A percentile compares a stretch with the other conserved stretches of the same genome.
Evolutionary conservation across 92 coral and sea anemone species (phyloP).

Genomic region (Parazoanthus darwini): DNA sequence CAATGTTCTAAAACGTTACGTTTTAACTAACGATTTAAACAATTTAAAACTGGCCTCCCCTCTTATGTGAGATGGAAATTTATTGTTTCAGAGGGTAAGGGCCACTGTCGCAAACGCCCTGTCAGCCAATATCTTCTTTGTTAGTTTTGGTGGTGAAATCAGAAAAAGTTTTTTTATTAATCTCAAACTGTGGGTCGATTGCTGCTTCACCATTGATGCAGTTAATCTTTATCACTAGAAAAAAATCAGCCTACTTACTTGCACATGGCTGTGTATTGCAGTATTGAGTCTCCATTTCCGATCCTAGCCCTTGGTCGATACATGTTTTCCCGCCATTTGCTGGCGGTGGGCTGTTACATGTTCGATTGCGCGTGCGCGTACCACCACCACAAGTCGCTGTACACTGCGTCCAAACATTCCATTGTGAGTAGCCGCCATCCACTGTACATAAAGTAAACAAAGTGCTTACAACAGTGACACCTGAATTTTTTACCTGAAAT

Average conservation of each 20-base stretch:
- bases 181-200: no score
- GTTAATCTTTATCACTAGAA: neutral
- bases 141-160: no score
- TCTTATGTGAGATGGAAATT: no score
- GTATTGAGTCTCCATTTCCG: constrained; percentile 71
- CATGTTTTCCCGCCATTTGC: constrained; percentile 95
- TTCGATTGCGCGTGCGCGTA: constrained; percentile 77
- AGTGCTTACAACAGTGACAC: neutral
- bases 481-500: neutral
- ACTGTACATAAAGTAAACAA: constrained; percentile 46
- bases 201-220: neutral
- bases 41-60: no score
- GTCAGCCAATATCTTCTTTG: no score
- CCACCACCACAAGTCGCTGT: constrained; percentile 97
- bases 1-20: no score
- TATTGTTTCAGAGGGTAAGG: no score
- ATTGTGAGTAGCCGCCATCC: constrained; percentile 80
- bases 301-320: constrained; percentile 84
- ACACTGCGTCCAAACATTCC: constrained; percentile 88
- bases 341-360: constrained; percentile 82
- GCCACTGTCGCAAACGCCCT: no score
- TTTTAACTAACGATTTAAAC: no score
- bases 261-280: constrained; percentile 90
- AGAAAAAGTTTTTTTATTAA: no score
- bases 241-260: constrained; percentile 56